These are phyloP conservation scores for Oryzias dopingdopingensis DNA, from an alignment of 2,797 vertebrate genomes.

Conservation along the genomic window DNA sequence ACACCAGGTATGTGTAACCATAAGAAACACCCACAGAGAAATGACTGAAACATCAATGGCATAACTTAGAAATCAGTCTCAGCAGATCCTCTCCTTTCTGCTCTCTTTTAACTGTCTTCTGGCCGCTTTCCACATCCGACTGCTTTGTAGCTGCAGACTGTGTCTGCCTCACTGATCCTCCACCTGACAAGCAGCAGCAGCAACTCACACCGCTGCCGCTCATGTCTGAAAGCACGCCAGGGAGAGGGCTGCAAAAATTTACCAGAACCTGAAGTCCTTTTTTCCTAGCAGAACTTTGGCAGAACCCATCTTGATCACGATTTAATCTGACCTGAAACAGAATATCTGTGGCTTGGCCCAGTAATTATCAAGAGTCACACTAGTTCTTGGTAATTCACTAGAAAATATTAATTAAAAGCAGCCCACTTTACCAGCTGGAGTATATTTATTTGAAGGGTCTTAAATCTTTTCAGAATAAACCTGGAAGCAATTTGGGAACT, in stretches of 20 bases:
- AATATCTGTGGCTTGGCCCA: too few relatives aligned
- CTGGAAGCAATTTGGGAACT: too few relatives aligned
- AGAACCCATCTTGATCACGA: too few relatives aligned
- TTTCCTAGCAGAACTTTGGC: constrained; percentile 1
- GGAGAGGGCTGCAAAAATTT: constrained; percentile 34
- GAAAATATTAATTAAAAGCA: too few relatives aligned
- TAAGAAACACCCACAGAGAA: not conserved
- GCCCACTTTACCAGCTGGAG: too few relatives aligned
- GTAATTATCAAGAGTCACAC: too few relatives aligned
- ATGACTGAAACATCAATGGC: not conserved
- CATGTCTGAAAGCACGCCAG: not conserved
- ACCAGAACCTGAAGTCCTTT: constrained; percentile 18
- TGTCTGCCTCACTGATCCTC: constrained; percentile 37
- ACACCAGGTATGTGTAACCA: not conserved
- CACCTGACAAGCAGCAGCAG: constrained; percentile 36
- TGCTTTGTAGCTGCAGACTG: constrained; percentile 20
- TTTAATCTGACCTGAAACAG: too few relatives aligned
- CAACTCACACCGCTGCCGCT: constrained; percentile 2
- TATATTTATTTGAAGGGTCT: constrained; percentile 2
- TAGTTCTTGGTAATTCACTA: too few relatives aligned
- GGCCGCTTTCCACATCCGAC: constrained; percentile 26
- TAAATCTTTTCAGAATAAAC: not conserved
- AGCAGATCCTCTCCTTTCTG: not conserved
- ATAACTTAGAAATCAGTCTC: constrained; percentile 10
- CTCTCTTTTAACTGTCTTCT: constrained; percentile 10